Conservation (phyloP, 2,888 invertebrate genomes). For the Drosophila prolongata region DNA sequence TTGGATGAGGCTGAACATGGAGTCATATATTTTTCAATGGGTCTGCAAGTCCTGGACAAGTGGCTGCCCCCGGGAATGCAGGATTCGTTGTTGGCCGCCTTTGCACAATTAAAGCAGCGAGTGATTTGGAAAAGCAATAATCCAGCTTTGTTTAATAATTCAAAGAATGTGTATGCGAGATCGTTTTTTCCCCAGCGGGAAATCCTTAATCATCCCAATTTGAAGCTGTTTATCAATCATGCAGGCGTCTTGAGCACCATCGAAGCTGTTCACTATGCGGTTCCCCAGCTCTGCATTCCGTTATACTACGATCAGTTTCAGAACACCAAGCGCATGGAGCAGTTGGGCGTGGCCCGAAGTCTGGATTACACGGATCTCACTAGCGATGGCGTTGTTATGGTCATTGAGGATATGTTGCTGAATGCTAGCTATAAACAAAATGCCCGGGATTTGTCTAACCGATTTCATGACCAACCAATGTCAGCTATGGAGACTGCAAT, state of each 20-base stretch:
- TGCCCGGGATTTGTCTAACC: slow-evolving; percentile 59
- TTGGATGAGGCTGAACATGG: slow-evolving; percentile 83
- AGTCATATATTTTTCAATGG: slow-evolving; percentile 84
- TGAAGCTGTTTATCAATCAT: slow-evolving; percentile 85
- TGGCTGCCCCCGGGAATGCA: slow-evolving; percentile 55
- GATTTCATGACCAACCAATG: slow-evolving; percentile 81
- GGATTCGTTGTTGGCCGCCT: slow-evolving; percentile 37
- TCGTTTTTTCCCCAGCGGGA: slow-evolving; percentile 84
- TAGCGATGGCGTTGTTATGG: slow-evolving; percentile 63
- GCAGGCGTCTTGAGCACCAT: slow-evolving; percentile 85
- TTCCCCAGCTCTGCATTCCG: slow-evolving; percentile 85
- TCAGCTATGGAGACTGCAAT: slow-evolving; percentile 76
- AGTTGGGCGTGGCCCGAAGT: slow-evolving; percentile 58
- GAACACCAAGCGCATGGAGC: slow-evolving; percentile 83
- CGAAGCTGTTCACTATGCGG: slow-evolving; percentile 84
- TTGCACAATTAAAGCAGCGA: slow-evolving; percentile 46
- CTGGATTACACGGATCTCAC: slow-evolving; percentile 54
- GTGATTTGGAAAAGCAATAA: slow-evolving; percentile 84
- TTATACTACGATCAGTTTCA: slow-evolving; percentile 85
- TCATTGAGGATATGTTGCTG: slow-evolving; percentile 59
- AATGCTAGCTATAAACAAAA: slow-evolving; percentile 59
- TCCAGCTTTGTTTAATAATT: slow-evolving; percentile 58
- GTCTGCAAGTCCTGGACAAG: slow-evolving; percentile 72
- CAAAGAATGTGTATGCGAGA: slow-evolving; percentile 65
- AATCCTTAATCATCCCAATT: slow-evolving; percentile 84